These are phyloP conservation scores for Drosophila acutilabella DNA, from an alignment of 2,888 invertebrate genomes.

Conservation along the genomic window DNA sequence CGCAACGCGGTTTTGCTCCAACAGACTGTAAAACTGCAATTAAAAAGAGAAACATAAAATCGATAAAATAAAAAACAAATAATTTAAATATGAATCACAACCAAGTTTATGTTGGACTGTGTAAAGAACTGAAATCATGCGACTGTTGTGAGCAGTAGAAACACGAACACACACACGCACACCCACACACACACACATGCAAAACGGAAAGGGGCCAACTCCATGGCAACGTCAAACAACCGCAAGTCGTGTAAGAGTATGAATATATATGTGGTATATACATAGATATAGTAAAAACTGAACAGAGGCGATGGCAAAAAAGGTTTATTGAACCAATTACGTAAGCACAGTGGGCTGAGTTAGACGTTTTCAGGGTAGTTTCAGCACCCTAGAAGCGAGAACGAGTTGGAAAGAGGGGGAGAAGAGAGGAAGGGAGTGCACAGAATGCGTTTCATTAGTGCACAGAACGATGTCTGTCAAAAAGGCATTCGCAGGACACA, in stretches of 20 bases:
- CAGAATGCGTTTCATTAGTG: conserved; percentile 26
- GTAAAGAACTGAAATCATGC: conserved; percentile 49
- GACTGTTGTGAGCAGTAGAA: conserved; percentile 33
- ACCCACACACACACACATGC: no score
- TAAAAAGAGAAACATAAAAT: conserved; percentile 3
- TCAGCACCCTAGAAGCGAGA: conserved; percentile 14
- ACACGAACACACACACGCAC: conserved; percentile 14
- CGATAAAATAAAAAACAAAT: neutral
- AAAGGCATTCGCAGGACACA: conserved; percentile 32
- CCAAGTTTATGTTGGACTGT: conserved; percentile 23
- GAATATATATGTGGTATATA: neutral
- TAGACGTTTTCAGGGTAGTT: conserved; percentile 25
- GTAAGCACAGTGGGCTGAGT: conserved; percentile 47
- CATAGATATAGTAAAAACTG: neutral
- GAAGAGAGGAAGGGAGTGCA: neutral
- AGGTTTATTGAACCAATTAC: conserved; percentile 81
- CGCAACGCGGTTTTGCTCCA: conserved; percentile 90
- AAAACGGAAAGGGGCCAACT: conserved; percentile 36
- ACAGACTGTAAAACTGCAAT: conserved; percentile 90
- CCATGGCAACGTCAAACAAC: conserved; percentile 76
- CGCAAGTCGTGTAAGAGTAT: conserved; percentile 25
- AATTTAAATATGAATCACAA: neutral
- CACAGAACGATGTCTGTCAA: conserved; percentile 29
- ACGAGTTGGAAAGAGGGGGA: neutral
- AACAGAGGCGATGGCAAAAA: conserved; percentile 38